Base-by-base conservation (phyloP, 2,797 vertebrate species). In the Siniperca obscura region DNA sequence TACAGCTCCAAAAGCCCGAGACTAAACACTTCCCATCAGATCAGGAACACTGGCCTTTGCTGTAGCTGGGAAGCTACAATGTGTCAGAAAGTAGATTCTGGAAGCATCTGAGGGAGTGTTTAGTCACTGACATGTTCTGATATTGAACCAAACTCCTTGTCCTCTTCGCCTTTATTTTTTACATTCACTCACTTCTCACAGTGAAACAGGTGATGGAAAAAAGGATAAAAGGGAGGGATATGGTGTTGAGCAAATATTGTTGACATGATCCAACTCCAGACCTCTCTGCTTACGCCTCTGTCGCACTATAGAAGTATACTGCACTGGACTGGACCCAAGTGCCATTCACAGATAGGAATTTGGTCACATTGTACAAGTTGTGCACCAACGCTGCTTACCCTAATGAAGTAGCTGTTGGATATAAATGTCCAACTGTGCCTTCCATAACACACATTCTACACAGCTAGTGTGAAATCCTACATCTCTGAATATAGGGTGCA, bases 131-230 rank as follows among this genome's bases (percentile, higher is more conserved):
- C 12, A 34, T 66, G 48, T 78, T 85, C 78, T 95, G 94, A 96
- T 96, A 96, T 95, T 95, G 95, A 97, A 97, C 73, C 94, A 93
- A 96, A 95, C 67, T 67, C 85, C 94, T 95, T 91, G 84, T 91
- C 91, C 94, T 93, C 91, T 92, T 82, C 69, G 42, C 73, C 42
- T 94, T 94, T 93, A 93, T 94, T 95, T 96, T 96, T 96, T 96
- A 97, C 97, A 97, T 98, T 97, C 96, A 96, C 96, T 97, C 96
- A 95, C 87, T 89, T 77, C 80, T 98, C 97, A 98, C 97, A 98
- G 97, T 98, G 97, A 97, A 97, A 97, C 96, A 97, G 97, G 96
- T 96, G 92, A 94, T 94, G 95, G 95, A 91, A 65, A 74, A 61
- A 27, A 81, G 16, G 67, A 44, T 78, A 38, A 78, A 30, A 59